Evolutionary conservation across 2,888 invertebrate genomes (phyloP), one percentile per base, ranked within the genome.

Genomic region (Drosophila histrio): DNA sequence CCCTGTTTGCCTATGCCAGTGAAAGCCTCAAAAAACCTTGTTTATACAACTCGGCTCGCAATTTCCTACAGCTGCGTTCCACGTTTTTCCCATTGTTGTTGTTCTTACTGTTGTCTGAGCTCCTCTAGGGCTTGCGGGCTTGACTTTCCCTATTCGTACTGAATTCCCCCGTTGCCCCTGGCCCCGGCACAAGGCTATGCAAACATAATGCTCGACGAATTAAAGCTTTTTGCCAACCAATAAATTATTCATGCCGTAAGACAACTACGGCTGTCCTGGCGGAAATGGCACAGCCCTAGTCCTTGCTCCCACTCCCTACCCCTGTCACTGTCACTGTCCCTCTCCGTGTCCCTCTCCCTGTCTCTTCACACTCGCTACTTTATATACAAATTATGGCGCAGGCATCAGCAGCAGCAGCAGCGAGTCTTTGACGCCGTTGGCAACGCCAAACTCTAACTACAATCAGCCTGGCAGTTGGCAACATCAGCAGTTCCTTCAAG

Each of bases 161-260:
- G 32, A 22, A 22, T 17, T 30, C 50, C 6, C 17, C 15, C 15
- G n/a, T 17, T n/a, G n/a, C 22, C n/a, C 9, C 41, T 43, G 52
- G 34, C 56, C 36, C 63, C 54, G 69, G 62, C 73, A 54, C 64
- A 58, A 46, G 83, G 83, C 86, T 82, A 81, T 78, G 87, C 82
- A 82, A 81, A 86, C 84, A 84, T 83, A 87, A 79, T 88, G 84
- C 81, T 71, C 80, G 47, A 68, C 80, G 81, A 87, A 81, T 87
- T 88, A 86, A 81, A 87, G 87, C 84, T 86, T 88, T 87, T 81
- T 72, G 77, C 82, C 74, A 79, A 81, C 89, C 90, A 87, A 89
- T 89, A 89, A 89, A 89, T 89, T 85, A 89, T 89, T 90, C 89
- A 90, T 86, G 83, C 77, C 77, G 74, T 77, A 87, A 85, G 86